phyloP scores from a whole-genome alignment of 2,797 vertebrate genomes.

The Coccyzus lansbergi region DNA sequence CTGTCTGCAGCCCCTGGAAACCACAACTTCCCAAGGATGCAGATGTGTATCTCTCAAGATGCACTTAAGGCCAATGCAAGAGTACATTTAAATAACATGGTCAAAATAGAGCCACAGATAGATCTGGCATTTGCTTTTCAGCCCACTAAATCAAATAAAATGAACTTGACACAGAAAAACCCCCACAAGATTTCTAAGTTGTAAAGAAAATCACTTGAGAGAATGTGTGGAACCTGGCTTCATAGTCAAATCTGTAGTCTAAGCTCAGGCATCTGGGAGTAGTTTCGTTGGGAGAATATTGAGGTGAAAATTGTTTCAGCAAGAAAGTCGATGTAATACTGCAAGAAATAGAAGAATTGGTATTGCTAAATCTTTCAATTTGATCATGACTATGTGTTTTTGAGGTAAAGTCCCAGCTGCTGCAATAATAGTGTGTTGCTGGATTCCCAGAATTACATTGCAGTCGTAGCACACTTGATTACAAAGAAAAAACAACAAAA shows the following conservation, averaged over 20 bases:
- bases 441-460: background rate
- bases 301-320: constrained; percentile 8
- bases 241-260: background rate
- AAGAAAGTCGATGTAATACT: background rate
- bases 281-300: background rate
- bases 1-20: background rate
- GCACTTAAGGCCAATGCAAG: background rate
- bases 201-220: constrained; percentile 2
- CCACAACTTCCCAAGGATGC: background rate
- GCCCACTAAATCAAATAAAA: background rate
- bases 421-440: background rate
- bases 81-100: background rate
- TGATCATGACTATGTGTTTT: background rate
- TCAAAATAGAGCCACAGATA: background rate
- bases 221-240: background rate
- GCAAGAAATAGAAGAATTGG: background rate
- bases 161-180: background rate
- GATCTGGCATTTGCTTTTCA: background rate
- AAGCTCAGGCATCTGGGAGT: background rate
- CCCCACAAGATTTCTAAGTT: background rate
- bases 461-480: background rate
- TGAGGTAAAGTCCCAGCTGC: background rate
- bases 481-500: background rate
- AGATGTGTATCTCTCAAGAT: background rate
- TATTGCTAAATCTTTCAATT: background rate